phyloP scores from a whole-genome alignment of 1,140 invertebrate genomes.

The Vanessa tameamea region DNA sequence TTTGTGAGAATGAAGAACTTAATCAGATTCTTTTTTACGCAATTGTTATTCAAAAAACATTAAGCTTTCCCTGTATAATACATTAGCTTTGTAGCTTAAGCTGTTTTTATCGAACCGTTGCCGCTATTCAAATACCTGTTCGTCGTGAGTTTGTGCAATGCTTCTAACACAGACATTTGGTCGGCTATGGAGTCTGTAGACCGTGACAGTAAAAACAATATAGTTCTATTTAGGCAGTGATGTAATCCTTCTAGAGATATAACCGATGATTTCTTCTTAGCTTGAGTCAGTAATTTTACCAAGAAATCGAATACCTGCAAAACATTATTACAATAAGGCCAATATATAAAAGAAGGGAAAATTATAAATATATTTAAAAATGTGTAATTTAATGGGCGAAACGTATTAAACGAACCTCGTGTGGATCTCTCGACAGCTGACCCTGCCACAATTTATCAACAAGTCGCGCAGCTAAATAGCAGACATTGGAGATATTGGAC shows the following conservation, averaged over 20 bases:
- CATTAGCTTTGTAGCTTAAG: too few species aligned
- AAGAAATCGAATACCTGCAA: conserved; percentile 93
- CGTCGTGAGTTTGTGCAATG: conserved; percentile 95
- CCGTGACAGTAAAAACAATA: conserved; percentile 95
- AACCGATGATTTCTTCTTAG: conserved; percentile 88
- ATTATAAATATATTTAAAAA: too few species aligned
- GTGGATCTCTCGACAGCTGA: conserved; percentile 91
- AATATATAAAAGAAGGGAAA: too few species aligned
- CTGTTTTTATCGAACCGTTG: too few species aligned
- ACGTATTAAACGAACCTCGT: conserved; percentile 84
- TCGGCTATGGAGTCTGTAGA: conserved; percentile 93
- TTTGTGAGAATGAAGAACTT: too few species aligned
- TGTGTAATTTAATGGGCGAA: neutral
- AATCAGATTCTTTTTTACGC: too few species aligned
- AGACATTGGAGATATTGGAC: conserved; percentile 94
- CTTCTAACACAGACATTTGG: conserved; percentile 95
- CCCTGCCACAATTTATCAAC: conserved; percentile 99
- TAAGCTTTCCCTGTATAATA: too few species aligned
- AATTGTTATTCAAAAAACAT: too few species aligned
- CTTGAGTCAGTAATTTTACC: conserved; percentile 94
- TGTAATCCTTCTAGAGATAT: conserved; percentile 92
- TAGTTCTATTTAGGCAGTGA: conserved; percentile 95
- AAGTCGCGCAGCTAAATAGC: conserved; percentile 94
- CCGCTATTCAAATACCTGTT: conserved; percentile 75
- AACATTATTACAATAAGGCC: neutral